These are phyloP conservation scores for Hyposmocoma kahamanoa DNA, from an alignment of 1,140 invertebrate genomes.

Conservation along the genomic window DNA sequence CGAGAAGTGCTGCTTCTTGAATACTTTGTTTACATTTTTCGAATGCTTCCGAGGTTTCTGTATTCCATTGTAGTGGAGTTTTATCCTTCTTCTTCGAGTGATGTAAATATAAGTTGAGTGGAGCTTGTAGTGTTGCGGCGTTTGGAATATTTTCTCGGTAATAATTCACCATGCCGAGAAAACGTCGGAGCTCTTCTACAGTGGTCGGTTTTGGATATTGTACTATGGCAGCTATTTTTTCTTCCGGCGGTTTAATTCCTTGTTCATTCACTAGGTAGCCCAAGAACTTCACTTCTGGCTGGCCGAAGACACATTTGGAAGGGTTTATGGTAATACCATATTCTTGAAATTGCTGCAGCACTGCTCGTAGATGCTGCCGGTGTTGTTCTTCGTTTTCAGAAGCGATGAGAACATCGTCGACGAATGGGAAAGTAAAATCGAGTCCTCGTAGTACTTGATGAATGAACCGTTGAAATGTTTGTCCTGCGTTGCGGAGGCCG, in stretches of 20 bases:
- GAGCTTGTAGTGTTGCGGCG: constrained; percentile 23
- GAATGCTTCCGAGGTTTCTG: constrained; percentile 24
- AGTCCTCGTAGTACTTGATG: constrained; percentile 7
- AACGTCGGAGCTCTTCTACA: constrained; percentile 24
- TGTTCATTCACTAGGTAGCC: not conserved
- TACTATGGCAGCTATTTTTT: constrained; percentile 15
- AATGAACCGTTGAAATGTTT: not conserved
- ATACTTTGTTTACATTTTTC: constrained; percentile 30
- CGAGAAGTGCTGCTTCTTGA: constrained; percentile 10
- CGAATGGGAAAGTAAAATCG: not conserved
- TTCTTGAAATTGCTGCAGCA: not conserved
- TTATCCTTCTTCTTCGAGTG: constrained; percentile 29
- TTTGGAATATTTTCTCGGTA: constrained; percentile 32
- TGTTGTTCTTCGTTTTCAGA: not conserved
- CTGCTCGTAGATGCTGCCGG: not conserved
- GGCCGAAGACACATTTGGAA: constrained; percentile 6
- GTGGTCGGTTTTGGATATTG: constrained; percentile 19
- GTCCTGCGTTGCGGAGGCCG: not conserved
- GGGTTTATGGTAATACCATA: constrained; percentile 8
- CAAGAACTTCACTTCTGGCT: not conserved
- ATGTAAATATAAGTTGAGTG: constrained; percentile 30
- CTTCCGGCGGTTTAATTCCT: not conserved
- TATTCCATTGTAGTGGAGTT: constrained; percentile 26
- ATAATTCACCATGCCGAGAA: constrained; percentile 40
- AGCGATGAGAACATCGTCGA: not conserved